A percentile compares a stretch with the other conserved stretches of the same genome.
Conservation (phyloP, 2,888 invertebrate species). For the Cheilosia vulpina region DNA sequence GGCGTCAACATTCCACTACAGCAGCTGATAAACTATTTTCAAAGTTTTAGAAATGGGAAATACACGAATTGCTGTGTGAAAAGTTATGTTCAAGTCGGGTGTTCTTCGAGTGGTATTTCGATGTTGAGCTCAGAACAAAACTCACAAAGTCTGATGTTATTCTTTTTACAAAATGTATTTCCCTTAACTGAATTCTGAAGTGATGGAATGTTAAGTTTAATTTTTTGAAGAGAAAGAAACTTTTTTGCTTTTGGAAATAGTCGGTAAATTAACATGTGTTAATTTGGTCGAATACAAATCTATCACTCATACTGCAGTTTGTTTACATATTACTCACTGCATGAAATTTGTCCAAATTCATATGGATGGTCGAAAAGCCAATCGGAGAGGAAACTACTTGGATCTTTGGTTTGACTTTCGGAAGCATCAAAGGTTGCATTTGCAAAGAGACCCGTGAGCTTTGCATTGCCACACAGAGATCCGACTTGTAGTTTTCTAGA, state of each 20-base stretch:
- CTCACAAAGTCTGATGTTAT: not conserved
- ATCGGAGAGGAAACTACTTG: not conserved
- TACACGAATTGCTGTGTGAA: conserved; percentile 23
- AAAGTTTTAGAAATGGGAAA: conserved; percentile 32
- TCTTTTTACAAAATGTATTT: not conserved
- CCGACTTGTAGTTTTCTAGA: conserved; percentile 3
- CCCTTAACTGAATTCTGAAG: no score
- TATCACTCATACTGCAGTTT: no score
- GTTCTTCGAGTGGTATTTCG: conserved; percentile 10
- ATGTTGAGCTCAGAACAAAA: not conserved
- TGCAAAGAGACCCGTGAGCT: conserved; percentile 9
- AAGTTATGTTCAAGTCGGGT: not conserved
- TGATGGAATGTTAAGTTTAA: not conserved
- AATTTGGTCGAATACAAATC: no score
- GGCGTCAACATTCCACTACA: not conserved
- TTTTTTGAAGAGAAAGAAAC: no score
- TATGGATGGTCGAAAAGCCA: conserved; percentile 26
- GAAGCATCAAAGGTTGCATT: conserved; percentile 2
- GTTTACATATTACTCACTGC: not conserved
- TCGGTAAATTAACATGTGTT: no score
- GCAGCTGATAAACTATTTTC: conserved; percentile 17
- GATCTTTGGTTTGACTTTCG: not conserved
- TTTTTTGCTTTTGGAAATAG: no score
- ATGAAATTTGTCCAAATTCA: not conserved
- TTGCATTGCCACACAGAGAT: not conserved